These are phyloP conservation scores for Drosophila mauritiana DNA, from an alignment of 1,140 invertebrate species.

Conservation along the genomic window DNA sequence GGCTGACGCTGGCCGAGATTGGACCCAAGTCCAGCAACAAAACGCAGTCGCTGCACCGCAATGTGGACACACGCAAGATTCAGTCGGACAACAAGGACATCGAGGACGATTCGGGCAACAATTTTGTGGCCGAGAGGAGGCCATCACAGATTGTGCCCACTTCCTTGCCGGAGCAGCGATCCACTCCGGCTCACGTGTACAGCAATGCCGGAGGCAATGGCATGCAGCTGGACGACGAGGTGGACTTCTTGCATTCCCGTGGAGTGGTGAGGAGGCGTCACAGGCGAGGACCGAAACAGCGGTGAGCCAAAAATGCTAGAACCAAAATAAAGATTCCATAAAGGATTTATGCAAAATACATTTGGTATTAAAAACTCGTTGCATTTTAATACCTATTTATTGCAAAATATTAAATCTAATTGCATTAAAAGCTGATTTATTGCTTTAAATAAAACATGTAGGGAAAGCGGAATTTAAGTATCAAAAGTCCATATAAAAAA, in stretches of 20 bases:
- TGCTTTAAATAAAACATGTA: not conserved
- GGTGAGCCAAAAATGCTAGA: conserved; percentile 40
- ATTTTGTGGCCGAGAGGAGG: conserved; percentile 73
- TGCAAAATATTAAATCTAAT: not conserved
- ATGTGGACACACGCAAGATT: conserved; percentile 82
- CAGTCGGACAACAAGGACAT: conserved; percentile 84
- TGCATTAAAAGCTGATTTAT: no score
- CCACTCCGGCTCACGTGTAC: conserved; percentile 79
- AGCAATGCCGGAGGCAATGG: conserved; percentile 84
- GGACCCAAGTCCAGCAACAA: conserved; percentile 51
- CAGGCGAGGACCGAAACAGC: conserved; percentile 73
- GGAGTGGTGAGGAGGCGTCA: conserved; percentile 70
- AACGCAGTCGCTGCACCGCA: conserved; percentile 62
- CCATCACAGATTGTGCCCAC: conserved; percentile 73
- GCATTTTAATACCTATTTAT: not conserved
- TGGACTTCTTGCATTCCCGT: conserved; percentile 73
- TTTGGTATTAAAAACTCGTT: no score
- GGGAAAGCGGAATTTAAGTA: not conserved
- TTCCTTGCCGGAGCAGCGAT: conserved; percentile 75
- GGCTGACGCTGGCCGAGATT: conserved; percentile 11
- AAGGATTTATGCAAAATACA: no score
- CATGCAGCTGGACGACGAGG: conserved; percentile 75
- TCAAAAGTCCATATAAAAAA: not conserved
- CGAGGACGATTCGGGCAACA: conserved; percentile 80
- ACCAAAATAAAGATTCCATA: not conserved